Percentiles rank a stretch among this genome's conserved stretches.
Evolutionary conservation across 1,140 invertebrate species (phyloP).

Genomic region (Palaemon carinicauda): DNA sequence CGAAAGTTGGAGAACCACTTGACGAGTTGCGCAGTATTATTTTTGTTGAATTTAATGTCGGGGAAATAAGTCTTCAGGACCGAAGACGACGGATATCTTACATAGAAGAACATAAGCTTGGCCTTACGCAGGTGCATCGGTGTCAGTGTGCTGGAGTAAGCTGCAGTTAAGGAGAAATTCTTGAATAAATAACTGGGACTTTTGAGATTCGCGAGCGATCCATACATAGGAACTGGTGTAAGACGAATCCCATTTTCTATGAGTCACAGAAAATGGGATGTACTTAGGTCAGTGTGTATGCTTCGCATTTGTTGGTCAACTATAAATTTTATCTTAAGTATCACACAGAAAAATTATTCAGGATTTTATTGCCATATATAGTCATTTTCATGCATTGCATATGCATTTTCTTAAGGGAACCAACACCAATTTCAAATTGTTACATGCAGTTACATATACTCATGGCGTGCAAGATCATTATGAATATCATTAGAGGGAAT

Average conservation of each 20-base stretch:
- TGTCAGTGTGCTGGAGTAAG: conserved; percentile 93
- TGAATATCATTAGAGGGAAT: too few relatives aligned
- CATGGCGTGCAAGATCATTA: too few relatives aligned
- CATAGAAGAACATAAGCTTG: conserved; percentile 99
- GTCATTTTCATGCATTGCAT: too few relatives aligned
- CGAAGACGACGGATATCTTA: conserved; percentile 96
- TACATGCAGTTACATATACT: too few relatives aligned
- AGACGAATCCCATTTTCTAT: neutral
- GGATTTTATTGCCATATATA: too few relatives aligned
- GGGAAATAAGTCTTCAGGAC: conserved; percentile 99
- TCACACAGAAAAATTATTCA: neutral
- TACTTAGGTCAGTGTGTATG: conserved; percentile 31
- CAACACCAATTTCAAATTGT: too few relatives aligned
- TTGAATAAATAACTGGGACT: neutral
- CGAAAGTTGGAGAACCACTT: conserved; percentile 99
- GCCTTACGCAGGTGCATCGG: conserved; percentile 99
- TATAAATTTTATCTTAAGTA: neutral
- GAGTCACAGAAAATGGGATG: neutral
- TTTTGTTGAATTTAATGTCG: conserved; percentile 99
- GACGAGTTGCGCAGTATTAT: conserved; percentile 99
- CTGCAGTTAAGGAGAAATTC: conserved; percentile 76
- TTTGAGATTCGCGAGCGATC: neutral
- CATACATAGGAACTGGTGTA: conserved; percentile 10
- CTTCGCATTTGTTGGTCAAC: conserved; percentile 4
- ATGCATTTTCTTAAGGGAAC: too few relatives aligned